Evolutionary conservation across 2,888 invertebrate genomes (phyloP), one percentile per base, ranked within the genome.

Genomic region (Melieria picta): DNA sequence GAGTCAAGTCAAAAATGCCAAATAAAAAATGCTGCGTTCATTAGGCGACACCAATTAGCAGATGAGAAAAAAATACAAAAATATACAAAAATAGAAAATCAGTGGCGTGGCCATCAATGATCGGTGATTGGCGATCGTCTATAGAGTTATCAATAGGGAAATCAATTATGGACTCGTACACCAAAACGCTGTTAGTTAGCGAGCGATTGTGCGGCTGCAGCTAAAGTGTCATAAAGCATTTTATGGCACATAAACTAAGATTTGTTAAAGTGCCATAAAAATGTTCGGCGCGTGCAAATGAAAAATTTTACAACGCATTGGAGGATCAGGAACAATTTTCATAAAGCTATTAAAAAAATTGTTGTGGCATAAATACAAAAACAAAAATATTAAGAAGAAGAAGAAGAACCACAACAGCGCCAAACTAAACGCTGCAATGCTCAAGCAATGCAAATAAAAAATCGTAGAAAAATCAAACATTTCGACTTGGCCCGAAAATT

Each of bases 161-260:
- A 30, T 30, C 30, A 30, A 30, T 30, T 30, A 30, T 30, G 30
- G 30, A 30, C 30, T 30, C 30, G 30, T 30, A 30, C 3, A 2
- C 30, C 30, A 30, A 30, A 30, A 30, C 30, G 30, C 30, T 30
- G 30, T 30, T 30, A 30, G 30, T 30, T 30, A 30, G 30, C 30
- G 30, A 30, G 30, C 30, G 30, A 30, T 30, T 30, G 30, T 30
- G 30, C 30, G 30, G 30, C 30, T 30, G 30, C 30, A 30, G 30
- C 30, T 30, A 30, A 30, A 30, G 30, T 30, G 30, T 56, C 62
- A 69, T 69, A 69, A 69, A 69, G 56, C 55, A 62, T 69, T 69
- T 69, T 69, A 69, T 69, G 63, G 69, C 69, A 63, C 62, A 62
- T 69, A 62, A 69, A 69, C 63, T 46, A 69, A 48, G 55, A 62